These are phyloP conservation scores for Emberiza fucata DNA, from an alignment of 2,113 vertebrate genomes.

Conservation along the genomic window DNA sequence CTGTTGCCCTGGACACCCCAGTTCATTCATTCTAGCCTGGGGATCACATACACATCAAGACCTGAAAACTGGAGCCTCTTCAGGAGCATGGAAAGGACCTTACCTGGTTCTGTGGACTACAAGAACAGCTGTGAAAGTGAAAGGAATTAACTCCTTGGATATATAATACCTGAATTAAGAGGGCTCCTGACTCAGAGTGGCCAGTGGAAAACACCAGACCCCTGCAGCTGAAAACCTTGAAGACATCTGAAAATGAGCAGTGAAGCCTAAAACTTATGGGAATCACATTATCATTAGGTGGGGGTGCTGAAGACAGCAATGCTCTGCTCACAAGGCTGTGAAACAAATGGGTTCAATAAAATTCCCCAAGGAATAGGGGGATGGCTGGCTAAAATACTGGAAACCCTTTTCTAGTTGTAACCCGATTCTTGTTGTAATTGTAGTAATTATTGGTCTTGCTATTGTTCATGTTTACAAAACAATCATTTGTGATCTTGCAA, in stretches of 20 bases:
- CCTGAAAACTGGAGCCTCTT: neutral
- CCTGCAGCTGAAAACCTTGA: neutral
- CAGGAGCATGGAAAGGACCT: neutral
- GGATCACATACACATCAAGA: neutral
- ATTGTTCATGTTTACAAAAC: neutral
- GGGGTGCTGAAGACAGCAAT: neutral
- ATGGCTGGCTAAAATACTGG: neutral
- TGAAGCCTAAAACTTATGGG: too few relatives aligned
- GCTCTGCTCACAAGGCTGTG: neutral
- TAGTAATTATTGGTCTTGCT: neutral
- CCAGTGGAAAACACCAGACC: neutral
- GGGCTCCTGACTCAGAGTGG: neutral
- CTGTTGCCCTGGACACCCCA: neutral
- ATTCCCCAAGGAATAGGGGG: neutral
- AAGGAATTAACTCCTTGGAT: neutral
- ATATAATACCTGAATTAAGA: neutral
- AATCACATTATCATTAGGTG: neutral
- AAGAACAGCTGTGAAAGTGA: neutral
- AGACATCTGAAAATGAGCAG: neutral
- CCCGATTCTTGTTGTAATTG: too few relatives aligned
- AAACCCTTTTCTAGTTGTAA: too few relatives aligned
- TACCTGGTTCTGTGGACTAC: neutral
- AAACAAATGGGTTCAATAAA: neutral
- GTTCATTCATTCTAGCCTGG: neutral
- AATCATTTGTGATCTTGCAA: accelerated